Conservation (phyloP, 2,113 vertebrate species). For the Pionites leucogaster region DNA sequence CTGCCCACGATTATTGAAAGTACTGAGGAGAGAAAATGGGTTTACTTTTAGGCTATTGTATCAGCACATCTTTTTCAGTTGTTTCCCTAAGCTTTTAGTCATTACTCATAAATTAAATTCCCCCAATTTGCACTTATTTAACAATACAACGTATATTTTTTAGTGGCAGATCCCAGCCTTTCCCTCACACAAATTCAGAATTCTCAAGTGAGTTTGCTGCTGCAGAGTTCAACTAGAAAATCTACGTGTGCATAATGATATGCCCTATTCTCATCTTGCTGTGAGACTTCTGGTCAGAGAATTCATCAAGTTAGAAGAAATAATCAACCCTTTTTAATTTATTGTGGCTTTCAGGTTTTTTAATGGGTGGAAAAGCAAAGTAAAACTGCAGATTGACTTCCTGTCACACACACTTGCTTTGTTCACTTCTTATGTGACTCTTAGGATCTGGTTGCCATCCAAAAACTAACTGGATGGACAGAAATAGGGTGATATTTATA, state of each 20-base stretch:
- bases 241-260: fast-evolving
- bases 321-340: neutral
- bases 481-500: neutral
- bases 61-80: neutral
- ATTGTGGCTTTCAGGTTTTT: neutral
- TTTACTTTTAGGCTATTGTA: neutral
- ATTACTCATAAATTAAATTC: neutral
- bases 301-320: neutral
- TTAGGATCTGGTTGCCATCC: neutral
- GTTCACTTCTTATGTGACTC: neutral
- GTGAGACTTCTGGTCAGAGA: neutral
- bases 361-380: neutral
- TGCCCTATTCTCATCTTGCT: neutral
- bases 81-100: neutral
- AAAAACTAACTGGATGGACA: neutral
- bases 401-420: neutral
- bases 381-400: neutral
- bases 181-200: neutral
- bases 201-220: neutral
- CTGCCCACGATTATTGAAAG: neutral
- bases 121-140: neutral
- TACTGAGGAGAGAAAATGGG: neutral
- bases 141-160: neutral
- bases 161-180: neutral
- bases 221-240: neutral